A percentile compares a stretch with the other conserved stretches of the same genome.
These are phyloP conservation scores for Chelon auratus DNA, from an alignment of 2,797 vertebrate species.

Conservation along the genomic window DNA sequence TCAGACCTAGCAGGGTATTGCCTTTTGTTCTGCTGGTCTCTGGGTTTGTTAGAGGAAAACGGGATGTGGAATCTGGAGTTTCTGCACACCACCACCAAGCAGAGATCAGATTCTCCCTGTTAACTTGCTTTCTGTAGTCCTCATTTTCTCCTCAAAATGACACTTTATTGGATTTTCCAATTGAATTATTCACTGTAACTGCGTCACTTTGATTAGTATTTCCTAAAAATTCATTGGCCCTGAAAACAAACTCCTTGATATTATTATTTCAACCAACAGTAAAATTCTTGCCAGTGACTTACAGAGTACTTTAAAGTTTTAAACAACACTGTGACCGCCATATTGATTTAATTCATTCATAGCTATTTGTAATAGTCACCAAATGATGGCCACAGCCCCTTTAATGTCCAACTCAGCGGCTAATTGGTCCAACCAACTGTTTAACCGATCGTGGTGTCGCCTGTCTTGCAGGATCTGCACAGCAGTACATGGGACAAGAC, in stretches of 20 bases:
- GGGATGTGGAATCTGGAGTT: conserved; percentile 78
- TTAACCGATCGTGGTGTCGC: conserved; percentile 78
- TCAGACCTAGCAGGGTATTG: not conserved
- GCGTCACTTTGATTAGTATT: conserved; percentile 26
- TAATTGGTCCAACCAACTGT: conserved; percentile 60
- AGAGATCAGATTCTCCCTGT: conserved; percentile 47
- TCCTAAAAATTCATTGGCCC: conserved; percentile 17
- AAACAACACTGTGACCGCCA: not conserved
- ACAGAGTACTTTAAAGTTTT: not conserved
- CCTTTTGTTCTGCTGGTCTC: conserved; percentile 22
- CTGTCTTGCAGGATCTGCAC: conserved; percentile 90
- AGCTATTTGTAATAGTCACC: not conserved
- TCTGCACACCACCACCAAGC: conserved; percentile 77
- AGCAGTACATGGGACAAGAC: conserved; percentile 95
- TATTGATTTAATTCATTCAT: not conserved
- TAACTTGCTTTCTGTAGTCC: conserved; percentile 40
- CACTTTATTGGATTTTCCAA: conserved; percentile 27
- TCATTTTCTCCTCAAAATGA: conserved; percentile 28
- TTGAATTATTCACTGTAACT: conserved; percentile 32
- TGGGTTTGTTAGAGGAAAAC: conserved; percentile 33
- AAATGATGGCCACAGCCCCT: conserved; percentile 24
- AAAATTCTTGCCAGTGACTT: not conserved
- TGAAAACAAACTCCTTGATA: conserved; percentile 4
- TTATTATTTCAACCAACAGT: conserved; percentile 9
- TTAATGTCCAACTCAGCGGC: conserved; percentile 42